Evolutionary conservation across 1,140 invertebrate species (phyloP).

Genomic region (Bombus confusus): DNA sequence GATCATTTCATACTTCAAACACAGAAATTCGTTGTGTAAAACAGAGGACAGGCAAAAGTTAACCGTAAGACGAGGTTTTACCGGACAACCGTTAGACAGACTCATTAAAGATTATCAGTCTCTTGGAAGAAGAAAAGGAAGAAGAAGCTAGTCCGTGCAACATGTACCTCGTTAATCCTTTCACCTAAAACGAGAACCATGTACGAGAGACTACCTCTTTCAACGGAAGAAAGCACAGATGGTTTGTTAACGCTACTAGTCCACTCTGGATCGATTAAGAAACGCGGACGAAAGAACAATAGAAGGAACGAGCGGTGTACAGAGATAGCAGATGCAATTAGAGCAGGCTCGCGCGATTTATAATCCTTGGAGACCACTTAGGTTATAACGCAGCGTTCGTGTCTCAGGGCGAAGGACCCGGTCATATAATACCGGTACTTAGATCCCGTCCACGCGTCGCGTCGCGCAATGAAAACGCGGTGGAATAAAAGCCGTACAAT

Average conservation of each 20-base stretch:
- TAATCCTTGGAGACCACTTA: slow-evolving; percentile 1
- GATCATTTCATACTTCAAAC: background rate
- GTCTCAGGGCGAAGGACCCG: slow-evolving; percentile 12
- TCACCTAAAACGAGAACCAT: slow-evolving; percentile 17
- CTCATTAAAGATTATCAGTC: slow-evolving; percentile 34
- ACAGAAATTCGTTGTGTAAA: background rate
- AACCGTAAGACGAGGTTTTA: background rate
- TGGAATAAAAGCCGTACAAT: slow-evolving; percentile 42
- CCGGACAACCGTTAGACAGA: slow-evolving; percentile 28
- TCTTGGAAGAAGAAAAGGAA: background rate
- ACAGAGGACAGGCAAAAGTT: background rate
- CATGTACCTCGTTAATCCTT: slow-evolving; percentile 30
- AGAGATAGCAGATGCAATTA: slow-evolving; percentile 36
- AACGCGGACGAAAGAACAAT: slow-evolving; percentile 27
- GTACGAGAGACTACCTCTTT: no score
- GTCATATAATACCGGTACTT: slow-evolving; percentile 39
- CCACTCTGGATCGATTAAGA: background rate
- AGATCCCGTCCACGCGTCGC: slow-evolving; percentile 39
- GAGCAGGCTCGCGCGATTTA: slow-evolving; percentile 15
- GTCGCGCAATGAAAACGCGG: slow-evolving; percentile 27
- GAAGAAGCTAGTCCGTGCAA: background rate
- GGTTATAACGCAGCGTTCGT: background rate
- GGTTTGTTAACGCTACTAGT: background rate
- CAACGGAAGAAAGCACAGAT: slow-evolving; percentile 18
- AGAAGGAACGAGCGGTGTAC: background rate